Evolutionary conservation across 2,888 invertebrate species (phyloP), one percentile per base, ranked within the genome.

Genomic region (Timandra comae): DNA sequence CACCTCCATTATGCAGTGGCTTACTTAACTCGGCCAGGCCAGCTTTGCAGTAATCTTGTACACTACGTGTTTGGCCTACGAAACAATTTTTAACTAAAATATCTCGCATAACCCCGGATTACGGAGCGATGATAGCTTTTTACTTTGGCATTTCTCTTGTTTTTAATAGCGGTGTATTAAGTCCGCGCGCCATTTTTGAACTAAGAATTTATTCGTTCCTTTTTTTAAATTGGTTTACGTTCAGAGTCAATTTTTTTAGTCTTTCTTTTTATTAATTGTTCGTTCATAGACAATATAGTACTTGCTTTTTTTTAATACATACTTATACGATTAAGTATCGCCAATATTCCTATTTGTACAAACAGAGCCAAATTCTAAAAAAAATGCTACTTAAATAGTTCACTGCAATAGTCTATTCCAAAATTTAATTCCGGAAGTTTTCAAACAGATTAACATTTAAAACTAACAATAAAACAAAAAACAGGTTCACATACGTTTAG

Each of bases 41-140:
- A 48, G 58, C 53, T 57, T 61, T 51, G 42, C 52, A 49, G 46
- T 66, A 68, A 71, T 64, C 66, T 61, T 54, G 62, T 62, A 57
- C 50, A 56, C 46, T 46, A 65, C 67, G 67, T 66, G 69, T 56
- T 55, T 58, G 44, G 60, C 54, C 52, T 64, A 49, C 54, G 43
- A 48, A 48, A 49, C 40, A 41, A 49, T 55, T 61, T 62, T 55
- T 45, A 57, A 59, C 49, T 44, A 51, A 50, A 49, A 54, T 59
- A 59, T 63, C 49, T 53, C 51, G 38, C 34, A 27, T 35, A 16
- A 36, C 35, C 40, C 34, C 19, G 46, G 41, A 49, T 53, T 56
- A 54, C 27, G 23, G 25, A 35, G 36, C 31, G 53, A 50, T 46
- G 57, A 61, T 56, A 52, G 49, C 48, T 33, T 40, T 39, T 33